A percentile compares a stretch with the other conserved stretches of the same genome.
These are phyloP conservation scores for Cryptops parisi DNA, from an alignment of 2,888 invertebrate genomes.

Conservation along the genomic window DNA sequence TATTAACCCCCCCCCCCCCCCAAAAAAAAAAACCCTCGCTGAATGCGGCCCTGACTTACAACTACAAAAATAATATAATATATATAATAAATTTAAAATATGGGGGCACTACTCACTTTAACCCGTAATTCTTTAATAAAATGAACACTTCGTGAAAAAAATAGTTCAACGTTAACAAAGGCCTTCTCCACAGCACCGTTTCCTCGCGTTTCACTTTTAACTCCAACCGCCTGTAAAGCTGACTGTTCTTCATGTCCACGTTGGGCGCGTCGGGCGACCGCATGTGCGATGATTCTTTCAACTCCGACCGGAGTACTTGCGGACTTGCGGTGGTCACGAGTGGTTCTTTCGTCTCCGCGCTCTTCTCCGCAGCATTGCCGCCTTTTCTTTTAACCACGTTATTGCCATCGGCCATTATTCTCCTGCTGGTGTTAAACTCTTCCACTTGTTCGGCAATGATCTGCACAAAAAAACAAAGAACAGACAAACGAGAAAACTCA, in stretches of 20 bases:
- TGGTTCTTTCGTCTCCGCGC: neutral
- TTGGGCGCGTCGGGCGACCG: no score
- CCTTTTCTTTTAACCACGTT: neutral
- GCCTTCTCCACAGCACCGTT: constrained; percentile 66
- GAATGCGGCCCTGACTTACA: no score
- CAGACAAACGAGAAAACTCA: no score
- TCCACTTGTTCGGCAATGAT: no score
- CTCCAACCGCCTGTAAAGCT: constrained; percentile 2
- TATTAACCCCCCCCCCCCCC: no score
- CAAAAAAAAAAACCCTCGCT: no score
- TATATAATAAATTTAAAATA: constrained; percentile 23
- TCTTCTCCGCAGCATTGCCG: neutral
- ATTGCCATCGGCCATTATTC: neutral
- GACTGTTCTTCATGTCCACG: no score
- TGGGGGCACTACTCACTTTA: constrained; percentile 37
- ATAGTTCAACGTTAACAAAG: constrained; percentile 62
- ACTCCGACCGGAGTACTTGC: no score
- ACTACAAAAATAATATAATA: no score
- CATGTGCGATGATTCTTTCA: no score
- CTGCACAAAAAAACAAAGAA: no score
- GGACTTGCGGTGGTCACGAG: neutral
- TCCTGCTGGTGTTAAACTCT: no score
- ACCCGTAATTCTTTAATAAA: constrained; percentile 43
- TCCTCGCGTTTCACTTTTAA: constrained; percentile 41
- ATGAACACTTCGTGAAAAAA: constrained; percentile 56